Evolutionary conservation across 2,797 vertebrate genomes (phyloP).

Genomic region (Lepilemur septentrionalis): DNA sequence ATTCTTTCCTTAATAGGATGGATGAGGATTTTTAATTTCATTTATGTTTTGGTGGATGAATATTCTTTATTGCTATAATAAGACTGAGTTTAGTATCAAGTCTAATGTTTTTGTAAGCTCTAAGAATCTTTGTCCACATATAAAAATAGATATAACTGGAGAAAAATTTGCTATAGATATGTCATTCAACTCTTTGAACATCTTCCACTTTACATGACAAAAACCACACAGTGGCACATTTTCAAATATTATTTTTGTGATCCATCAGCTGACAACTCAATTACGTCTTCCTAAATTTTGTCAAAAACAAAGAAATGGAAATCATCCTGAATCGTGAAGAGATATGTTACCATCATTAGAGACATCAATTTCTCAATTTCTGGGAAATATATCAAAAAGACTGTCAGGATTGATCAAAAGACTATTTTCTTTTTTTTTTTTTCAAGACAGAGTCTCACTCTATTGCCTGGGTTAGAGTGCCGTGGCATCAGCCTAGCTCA

Average conservation of each 20-base stretch:
- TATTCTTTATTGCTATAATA: constrained; percentile 2
- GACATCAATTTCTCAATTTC: constrained; percentile 30
- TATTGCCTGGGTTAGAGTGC: too few species aligned
- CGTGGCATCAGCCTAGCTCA: too few species aligned
- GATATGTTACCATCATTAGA: constrained; percentile 39
- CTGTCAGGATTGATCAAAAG: neutral
- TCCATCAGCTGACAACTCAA: constrained; percentile 25
- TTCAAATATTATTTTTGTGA: constrained; percentile 60
- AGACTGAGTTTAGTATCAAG: neutral
- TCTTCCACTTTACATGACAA: constrained; percentile 28
- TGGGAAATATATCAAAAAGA: constrained; percentile 19
- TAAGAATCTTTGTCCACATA: constrained; percentile 24
- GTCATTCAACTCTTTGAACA: constrained; percentile 16
- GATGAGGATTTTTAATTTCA: constrained; percentile 14
- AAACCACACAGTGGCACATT: constrained; percentile 12
- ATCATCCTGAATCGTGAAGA: constrained; percentile 32
- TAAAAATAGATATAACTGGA: constrained; percentile 1
- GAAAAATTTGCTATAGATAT: constrained; percentile 3
- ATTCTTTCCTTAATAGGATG: neutral
- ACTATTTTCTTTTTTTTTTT: neutral
- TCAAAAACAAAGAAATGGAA: constrained; percentile 48
- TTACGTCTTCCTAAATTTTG: neutral
- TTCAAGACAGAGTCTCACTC: too few species aligned
- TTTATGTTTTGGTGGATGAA: neutral
- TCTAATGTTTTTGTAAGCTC: constrained; percentile 15